Base-by-base conservation (phyloP, 1,140 invertebrate genomes). In the Drosophila gunungcola region DNA sequence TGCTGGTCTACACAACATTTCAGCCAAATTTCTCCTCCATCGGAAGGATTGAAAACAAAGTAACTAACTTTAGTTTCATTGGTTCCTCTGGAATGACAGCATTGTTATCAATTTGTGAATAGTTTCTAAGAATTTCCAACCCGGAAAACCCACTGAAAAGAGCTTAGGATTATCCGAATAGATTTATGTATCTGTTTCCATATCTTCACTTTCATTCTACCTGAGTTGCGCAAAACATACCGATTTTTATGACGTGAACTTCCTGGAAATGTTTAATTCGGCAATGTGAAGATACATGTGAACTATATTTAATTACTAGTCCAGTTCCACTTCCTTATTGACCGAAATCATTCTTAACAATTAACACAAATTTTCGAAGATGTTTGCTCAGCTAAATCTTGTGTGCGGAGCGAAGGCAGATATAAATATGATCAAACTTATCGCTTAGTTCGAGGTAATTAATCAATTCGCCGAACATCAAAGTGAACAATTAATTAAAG, bases 401-500 rank as follows among this genome's bases (percentile, higher is more conserved):
- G 5, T 5, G 29, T 32, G 29, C 6, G 5, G 10, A 21, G 11
- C 11, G 13, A 9, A 34, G 48, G 38, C 42, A 70, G 39, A 48
- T 42, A 64, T 67, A 55, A 60, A 58, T 73, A 39, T 60, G 53
- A 52, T 60, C 27, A 38, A 56, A 36, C 46, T 51, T 72, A 73
- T 72, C 55, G 46, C 54, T 51, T 46, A n/a, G 67, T 51, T 32
- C 67, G 10, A 12, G 54, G 45, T 48, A 53, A 73, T 73, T 61
- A 73, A 73, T 73, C 54, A 73, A 73, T 46, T 39, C 55, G 61
- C 61, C 36, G 27, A 32, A 67, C 46, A 48, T 76, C 53, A 76
- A 74, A 74, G 68, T 61, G 13, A 73, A 52, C 67, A 46, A 73
- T 73, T 73, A 73, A 73, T 73, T 73, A 73, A 61, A 53, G 69